Conservation (phyloP, 1,140 invertebrate species). For the Bombus affinis region DNA sequence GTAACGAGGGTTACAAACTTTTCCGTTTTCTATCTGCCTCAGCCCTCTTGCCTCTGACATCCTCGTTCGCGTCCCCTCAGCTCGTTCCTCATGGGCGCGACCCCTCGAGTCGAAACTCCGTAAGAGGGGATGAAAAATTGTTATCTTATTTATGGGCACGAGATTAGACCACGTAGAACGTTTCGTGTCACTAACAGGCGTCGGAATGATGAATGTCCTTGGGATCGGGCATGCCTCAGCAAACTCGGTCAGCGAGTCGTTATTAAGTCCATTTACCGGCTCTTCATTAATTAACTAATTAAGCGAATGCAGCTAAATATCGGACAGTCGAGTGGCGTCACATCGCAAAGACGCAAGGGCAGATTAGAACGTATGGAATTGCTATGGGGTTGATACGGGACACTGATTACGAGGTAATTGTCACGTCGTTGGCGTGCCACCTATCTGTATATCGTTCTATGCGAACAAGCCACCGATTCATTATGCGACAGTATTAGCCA, state of each 20-base stretch:
- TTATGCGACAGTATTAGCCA: neutral
- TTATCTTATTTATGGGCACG: slow-evolving; percentile 78
- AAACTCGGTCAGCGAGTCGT: slow-evolving; percentile 26
- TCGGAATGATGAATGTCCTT: slow-evolving; percentile 70
- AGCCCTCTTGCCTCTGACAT: slow-evolving; percentile 23
- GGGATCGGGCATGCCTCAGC: slow-evolving; percentile 30
- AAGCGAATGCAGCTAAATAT: slow-evolving; percentile 42
- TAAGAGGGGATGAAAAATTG: slow-evolving; percentile 75
- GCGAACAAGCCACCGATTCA: slow-evolving; percentile 17
- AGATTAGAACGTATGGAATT: slow-evolving; percentile 25
- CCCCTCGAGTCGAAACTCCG: slow-evolving; percentile 43
- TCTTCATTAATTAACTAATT: slow-evolving; percentile 67
- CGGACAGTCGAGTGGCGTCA: neutral
- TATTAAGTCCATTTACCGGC: slow-evolving; percentile 21
- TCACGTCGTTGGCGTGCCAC: slow-evolving; percentile 19
- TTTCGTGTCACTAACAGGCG: slow-evolving; percentile 70
- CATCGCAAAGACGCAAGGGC: slow-evolving; percentile 1
- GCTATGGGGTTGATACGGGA: slow-evolving; percentile 26
- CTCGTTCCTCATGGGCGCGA: slow-evolving; percentile 56
- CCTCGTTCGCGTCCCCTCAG: slow-evolving; percentile 23
- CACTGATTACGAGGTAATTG: slow-evolving; percentile 40
- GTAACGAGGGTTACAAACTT: slow-evolving; percentile 79
- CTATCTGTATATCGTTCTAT: neutral
- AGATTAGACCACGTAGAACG: slow-evolving; percentile 70
- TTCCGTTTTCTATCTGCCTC: slow-evolving; percentile 69